These are phyloP conservation scores for Holcopasites calliopsidis DNA, from an alignment of 1,140 invertebrate genomes.

Conservation along the genomic window DNA sequence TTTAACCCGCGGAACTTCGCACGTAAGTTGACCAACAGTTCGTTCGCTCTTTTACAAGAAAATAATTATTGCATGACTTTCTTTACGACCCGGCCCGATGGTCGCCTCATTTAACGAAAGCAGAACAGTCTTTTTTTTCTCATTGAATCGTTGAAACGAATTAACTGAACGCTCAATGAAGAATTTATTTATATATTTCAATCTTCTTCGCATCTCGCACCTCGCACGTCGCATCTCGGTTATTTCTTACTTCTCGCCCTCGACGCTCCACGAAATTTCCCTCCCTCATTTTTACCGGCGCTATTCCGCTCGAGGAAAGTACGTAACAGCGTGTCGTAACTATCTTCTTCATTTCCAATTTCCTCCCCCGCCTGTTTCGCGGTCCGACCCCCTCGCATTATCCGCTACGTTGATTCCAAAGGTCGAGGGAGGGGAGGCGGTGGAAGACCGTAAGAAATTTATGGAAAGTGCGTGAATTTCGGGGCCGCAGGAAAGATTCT, in stretches of 20 bases:
- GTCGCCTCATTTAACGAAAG: not conserved
- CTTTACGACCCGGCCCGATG: not conserved
- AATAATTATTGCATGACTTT: conserved; percentile 2
- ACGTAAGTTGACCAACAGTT: conserved; percentile 10
- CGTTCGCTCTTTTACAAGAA: conserved; percentile 6
- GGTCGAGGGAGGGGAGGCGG: not conserved
- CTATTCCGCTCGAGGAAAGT: not conserved
- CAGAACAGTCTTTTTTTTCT: not conserved
- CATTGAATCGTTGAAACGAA: no score
- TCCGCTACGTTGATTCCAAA: not conserved
- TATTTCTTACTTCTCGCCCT: not conserved
- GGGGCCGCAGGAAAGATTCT: not conserved
- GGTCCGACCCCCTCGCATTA: not conserved
- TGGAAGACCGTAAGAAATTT: conserved; percentile 29
- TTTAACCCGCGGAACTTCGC: conserved; percentile 23
- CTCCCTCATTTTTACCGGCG: conserved; percentile 1
- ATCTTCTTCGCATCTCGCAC: no score
- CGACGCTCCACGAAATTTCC: not conserved
- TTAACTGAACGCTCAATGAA: no score
- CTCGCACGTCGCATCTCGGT: no score
- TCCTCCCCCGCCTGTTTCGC: not conserved
- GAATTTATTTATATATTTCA: no score
- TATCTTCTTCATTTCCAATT: conserved; percentile 39
- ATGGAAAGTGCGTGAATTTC: conserved; percentile 33
- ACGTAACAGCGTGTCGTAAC: conserved; percentile 25